phyloP scores from a whole-genome alignment of 2,797 vertebrate genomes.

The Diplodus sargus region DNA sequence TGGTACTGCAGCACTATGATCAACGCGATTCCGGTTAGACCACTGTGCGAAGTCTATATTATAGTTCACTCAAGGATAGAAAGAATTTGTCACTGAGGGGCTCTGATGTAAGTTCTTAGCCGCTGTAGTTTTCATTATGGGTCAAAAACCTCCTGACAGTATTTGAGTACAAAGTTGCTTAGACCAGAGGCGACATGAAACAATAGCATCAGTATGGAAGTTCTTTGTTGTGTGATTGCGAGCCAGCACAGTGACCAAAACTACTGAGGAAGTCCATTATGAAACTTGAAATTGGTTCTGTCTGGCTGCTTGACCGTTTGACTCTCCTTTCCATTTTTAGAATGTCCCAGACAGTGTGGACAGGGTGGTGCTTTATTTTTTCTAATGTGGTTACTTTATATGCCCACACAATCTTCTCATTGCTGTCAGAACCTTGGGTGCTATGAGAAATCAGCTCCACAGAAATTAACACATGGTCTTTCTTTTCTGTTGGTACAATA shows the following conservation, averaged over 20 bases:
- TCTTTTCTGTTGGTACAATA: neutral
- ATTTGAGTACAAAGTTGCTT: constrained; percentile 44
- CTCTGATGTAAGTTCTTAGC: constrained; percentile 62
- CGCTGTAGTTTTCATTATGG: constrained; percentile 49
- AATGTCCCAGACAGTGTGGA: constrained; percentile 46
- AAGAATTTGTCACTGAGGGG: constrained; percentile 48
- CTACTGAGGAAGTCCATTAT: constrained; percentile 56
- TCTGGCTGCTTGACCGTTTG: constrained; percentile 66
- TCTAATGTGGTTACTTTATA: constrained; percentile 47
- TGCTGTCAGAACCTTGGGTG: constrained; percentile 14
- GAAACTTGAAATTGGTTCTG: constrained; percentile 70
- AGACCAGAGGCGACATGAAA: constrained; percentile 61
- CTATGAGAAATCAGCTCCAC: constrained; percentile 22
- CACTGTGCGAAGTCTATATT: constrained; percentile 50
- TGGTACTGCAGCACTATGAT: constrained; percentile 49
- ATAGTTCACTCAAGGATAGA: constrained; percentile 57
- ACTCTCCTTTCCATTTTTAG: constrained; percentile 60
- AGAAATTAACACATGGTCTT: constrained; percentile 1
- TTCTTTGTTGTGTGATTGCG: constrained; percentile 57
- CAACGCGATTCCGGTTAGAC: constrained; percentile 49
- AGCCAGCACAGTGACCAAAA: constrained; percentile 51
- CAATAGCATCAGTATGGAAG: constrained; percentile 53
- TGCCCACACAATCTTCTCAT: constrained; percentile 25
- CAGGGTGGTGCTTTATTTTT: constrained; percentile 40
- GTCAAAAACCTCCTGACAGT: constrained; percentile 55